A percentile compares a stretch with the other conserved stretches of the same genome.
phyloP scores from a whole-genome alignment of 23 tunicate species.

The Ascidia mentula region DNA sequence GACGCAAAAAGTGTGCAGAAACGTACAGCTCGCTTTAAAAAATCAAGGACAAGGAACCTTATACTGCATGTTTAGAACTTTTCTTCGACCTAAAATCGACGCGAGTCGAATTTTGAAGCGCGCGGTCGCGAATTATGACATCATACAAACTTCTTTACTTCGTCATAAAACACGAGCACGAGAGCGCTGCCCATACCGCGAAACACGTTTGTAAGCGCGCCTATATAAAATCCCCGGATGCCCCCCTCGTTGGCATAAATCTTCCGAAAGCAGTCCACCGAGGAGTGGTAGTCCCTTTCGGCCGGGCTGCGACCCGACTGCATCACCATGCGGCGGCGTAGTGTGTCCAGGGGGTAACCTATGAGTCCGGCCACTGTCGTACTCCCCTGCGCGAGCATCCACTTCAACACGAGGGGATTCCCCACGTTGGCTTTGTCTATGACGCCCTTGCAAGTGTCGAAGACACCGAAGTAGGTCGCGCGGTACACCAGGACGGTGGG shows the following conservation, averaged over 20 bases:
- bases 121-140: not conserved
- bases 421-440: not conserved
- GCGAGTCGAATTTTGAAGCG: too few species aligned
- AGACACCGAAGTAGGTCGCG: slow-evolving; percentile 69
- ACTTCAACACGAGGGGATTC: slow-evolving; percentile 30
- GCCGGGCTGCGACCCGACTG: slow-evolving; percentile 51
- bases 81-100: too few species aligned
- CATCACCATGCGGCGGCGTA: slow-evolving; percentile 76
- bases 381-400: slow-evolving; percentile 52
- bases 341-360: slow-evolving; percentile 76
- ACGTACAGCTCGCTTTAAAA: not conserved
- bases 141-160: slow-evolving; percentile 36
- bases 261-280: slow-evolving; percentile 41
- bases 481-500: slow-evolving; percentile 65
- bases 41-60: too few species aligned
- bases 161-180: slow-evolving; percentile 73
- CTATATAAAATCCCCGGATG: slow-evolving; percentile 56
- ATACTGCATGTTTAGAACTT: too few species aligned
- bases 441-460: slow-evolving; percentile 61
- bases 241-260: slow-evolving; percentile 66
- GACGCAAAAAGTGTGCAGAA: not conserved
- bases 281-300: slow-evolving; percentile 28
- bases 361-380: slow-evolving; percentile 73
- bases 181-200: slow-evolving; percentile 83
- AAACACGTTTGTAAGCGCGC: slow-evolving; percentile 64